Conservation (phyloP, 2,797 vertebrate genomes). For the Dromococcyx pavoninus region DNA sequence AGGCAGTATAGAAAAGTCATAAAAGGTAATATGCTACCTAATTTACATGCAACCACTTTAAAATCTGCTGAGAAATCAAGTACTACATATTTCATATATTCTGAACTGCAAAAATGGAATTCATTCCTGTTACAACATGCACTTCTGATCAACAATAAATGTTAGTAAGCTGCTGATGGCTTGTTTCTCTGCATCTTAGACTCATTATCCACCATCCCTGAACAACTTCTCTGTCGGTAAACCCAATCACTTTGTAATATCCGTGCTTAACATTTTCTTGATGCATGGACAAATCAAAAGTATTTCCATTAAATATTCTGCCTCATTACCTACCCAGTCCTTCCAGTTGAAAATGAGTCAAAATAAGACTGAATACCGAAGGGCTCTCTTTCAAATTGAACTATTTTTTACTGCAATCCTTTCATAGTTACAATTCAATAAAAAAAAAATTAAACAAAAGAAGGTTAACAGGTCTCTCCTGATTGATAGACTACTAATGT, state of each 20-base stretch:
- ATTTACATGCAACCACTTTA: slow-evolving; percentile 10
- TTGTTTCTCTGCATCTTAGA: not conserved
- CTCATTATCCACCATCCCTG: not conserved
- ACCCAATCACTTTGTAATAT: not conserved
- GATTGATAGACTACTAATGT: not conserved
- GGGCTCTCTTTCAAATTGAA: not conserved
- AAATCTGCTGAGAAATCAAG: not conserved
- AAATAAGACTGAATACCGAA: not conserved
- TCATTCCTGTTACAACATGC: not conserved
- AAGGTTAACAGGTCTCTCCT: not conserved
- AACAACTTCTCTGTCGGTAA: not conserved
- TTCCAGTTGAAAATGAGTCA: not conserved
- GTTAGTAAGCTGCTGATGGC: not conserved
- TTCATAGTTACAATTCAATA: not conserved
- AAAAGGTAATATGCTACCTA: not conserved
- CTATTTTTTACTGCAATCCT: not conserved
- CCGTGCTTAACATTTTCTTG: not conserved
- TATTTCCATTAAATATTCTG: not conserved
- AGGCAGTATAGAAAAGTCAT: not conserved
- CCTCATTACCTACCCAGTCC: not conserved
- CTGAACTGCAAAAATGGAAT: not conserved
- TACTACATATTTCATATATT: not conserved
- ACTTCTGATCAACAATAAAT: slow-evolving; percentile 7
- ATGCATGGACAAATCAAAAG: not conserved
- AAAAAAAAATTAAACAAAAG: not conserved